phyloP scores from a whole-genome alignment of 2,797 vertebrate species.

The Gambusia yucatana region DNA sequence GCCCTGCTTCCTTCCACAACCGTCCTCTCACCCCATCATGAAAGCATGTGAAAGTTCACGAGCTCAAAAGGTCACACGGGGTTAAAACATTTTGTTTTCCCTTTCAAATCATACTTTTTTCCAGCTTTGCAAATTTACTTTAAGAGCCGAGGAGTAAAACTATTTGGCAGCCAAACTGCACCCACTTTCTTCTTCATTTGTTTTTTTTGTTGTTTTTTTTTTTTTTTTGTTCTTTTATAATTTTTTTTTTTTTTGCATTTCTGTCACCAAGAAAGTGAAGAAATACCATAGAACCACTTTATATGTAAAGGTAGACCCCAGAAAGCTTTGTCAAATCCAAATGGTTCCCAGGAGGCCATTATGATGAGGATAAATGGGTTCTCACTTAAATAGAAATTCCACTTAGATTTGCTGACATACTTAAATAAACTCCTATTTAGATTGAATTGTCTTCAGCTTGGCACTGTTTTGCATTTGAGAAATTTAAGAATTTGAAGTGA shows the following conservation, averaged over 20 bases:
- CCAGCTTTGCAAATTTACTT: background rate
- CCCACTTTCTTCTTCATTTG: background rate
- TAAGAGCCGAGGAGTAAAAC: background rate
- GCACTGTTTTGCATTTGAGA: background rate
- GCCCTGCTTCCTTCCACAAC: slow-evolving; percentile 77
- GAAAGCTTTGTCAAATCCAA: background rate
- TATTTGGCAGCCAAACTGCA: background rate
- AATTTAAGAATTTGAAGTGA: background rate
- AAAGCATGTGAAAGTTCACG: slow-evolving; percentile 19
- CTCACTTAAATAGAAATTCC: background rate
- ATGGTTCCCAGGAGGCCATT: background rate
- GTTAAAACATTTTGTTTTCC: slow-evolving; percentile 1
- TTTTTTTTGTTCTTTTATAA: background rate
- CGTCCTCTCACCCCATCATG: slow-evolving; percentile 56
- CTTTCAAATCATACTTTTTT: background rate
- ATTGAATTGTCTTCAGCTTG: background rate
- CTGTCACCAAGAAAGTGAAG: background rate
- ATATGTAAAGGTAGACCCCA: background rate
- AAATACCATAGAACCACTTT: background rate
- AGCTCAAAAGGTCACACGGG: slow-evolving; percentile 18
- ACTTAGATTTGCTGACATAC: background rate
- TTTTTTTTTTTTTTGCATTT: background rate
- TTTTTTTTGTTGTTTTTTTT: background rate
- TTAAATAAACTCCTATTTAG: background rate
- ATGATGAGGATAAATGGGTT: background rate